Evolutionary conservation across 2,888 invertebrate species (phyloP), one percentile per base, ranked within the genome.

Genomic region (Ochropacha duplaris): DNA sequence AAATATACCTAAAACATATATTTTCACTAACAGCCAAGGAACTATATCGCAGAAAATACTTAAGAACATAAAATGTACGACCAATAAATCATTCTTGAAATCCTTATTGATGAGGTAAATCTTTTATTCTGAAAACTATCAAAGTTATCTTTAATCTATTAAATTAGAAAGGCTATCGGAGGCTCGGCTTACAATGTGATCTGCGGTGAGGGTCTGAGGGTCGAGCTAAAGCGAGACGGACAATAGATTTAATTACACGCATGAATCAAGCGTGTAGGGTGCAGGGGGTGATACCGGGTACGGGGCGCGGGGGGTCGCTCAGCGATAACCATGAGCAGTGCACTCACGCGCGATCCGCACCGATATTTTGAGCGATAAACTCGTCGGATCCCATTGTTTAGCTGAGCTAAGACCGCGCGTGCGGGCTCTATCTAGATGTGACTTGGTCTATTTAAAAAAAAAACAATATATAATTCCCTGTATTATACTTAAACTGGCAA

Each of bases 221-320:
- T 82, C 78, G 81, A 68, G 78, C 71, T 78, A 76, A 72, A 76
- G 74, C 72, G 81, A 78, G 78, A 76, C 83, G 85, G 82, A 91
- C 90, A 90, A 92, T 88, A 91, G 91, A 92, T 90, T 90, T 91
- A 92, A 92, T 92, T 92, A 91, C 87, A 92, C 92, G 91, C 90
- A 90, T 91, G 92, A 90, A 92, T 90, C 90, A 90, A 90, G 87
- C 84, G 78, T 77, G 71, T 71, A 78, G 75, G 78, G 77, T 63
- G 75, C 69, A 77, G 71, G 75, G 65, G 61, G 71, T 57, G 59
- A 69, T 58, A 66, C 66, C 68, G 60, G 69, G 78, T 71, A 75
- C 69, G 65, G 65, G 71, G 71, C 62, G 76, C 69, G 65, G 65
- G 71, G 71, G 63, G 71, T 74, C 73, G 74, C 74, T 78, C 78